Base-by-base conservation (phyloP, 1,140 invertebrate genomes). In the Cyclina sinensis region DNA sequence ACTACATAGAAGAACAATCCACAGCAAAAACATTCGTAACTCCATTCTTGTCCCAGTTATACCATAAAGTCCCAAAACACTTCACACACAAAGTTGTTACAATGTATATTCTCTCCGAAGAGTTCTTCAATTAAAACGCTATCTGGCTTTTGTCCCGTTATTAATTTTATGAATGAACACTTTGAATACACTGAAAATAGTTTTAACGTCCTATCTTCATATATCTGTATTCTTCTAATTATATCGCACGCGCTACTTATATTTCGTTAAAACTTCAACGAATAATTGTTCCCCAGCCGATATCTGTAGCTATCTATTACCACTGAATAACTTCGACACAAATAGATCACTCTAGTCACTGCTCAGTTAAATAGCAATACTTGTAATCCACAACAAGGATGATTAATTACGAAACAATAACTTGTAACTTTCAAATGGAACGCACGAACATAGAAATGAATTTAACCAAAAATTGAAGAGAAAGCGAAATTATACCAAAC, bases 161-260 rank as follows among this genome's bases (percentile, higher is more conserved):
- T 65, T 65, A 30, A n/a, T 74, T 74, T 74, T 74, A 79, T 79
- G 76, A 79, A 79, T 79, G 76, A 79, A 54, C 76, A 79, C 70
- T 39, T 74, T 48, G 35, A 43, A 74, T n/a, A 24, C 27, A 43
- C 35, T 35, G 65, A 27, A 74, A 74, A 43, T 37, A 24, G 27
- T 68, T 43, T n/a, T 7, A 14, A 4, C 14, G 43, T 43, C 43
- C 65, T 35, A 74, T 74, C 70, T n/a, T n/a, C n/a, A 74, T 21
- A 39, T n/a, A 43, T 74, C 43, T 48, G 11, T 48, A 24, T 37
- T 39, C 70, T n/a, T 2, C 70, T 74, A 43, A 74, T 43, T 43
- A 39, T 74, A 24, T 48, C 3, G n/a, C 3, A 24, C 12, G 0
- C 37, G 70, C 2, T 74, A 43, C 43, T 74, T 18, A n/a, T 39